Evolutionary conservation across 2,888 invertebrate genomes (phyloP), one percentile per base, ranked within the genome.

Genomic region (Drosophila meridiana): DNA sequence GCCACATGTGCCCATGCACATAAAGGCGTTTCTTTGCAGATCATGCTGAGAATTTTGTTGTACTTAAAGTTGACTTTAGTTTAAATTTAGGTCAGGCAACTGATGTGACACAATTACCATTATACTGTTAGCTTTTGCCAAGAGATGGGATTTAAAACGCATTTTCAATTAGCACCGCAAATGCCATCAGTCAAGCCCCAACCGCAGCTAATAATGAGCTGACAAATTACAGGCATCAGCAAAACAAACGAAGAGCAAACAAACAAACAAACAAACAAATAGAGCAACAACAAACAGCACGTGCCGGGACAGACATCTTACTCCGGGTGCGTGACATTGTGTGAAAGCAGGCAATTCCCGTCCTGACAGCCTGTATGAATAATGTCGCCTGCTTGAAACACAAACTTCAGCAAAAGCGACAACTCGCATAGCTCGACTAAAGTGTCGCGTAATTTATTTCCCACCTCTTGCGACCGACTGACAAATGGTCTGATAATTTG

Each of bases 241-340:
- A 42, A 26, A 50, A 38, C 50, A 63, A 50, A 43, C 38, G 48
- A 73, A 61, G 1, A 20, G 20, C 20, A 50, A 34, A 63, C 36
- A 52, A 42, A 28, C 20, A 20, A n/a, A n/a, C 48, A 64, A 40
- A 42, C 28, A 69, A 28, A 56, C 64, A 58, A 50, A 64, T 32
- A 50, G 48, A n/a, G 42, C 26, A 36, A 59, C 59, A 59, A 59
- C n/a, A 47, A 55, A 48, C 61, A 72, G 20, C 62, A 75, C 78
- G 63, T 45, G 57, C 48, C 68, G 30, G 11, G 20, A 7, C 20
- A 59, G 63, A 70, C 74, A 60, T 63, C 79, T 73, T 60, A 78
- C 58, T 78, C 57, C n/a, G 63, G 50, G 57, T 78, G 74, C 76
- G 79, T 76, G 76, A 76, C 76, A 73, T 55, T 73, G 48, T 43